Evolutionary conservation across 1,140 invertebrate species (phyloP).

Genomic region (Stenopsyche tienmushanensis): DNA sequence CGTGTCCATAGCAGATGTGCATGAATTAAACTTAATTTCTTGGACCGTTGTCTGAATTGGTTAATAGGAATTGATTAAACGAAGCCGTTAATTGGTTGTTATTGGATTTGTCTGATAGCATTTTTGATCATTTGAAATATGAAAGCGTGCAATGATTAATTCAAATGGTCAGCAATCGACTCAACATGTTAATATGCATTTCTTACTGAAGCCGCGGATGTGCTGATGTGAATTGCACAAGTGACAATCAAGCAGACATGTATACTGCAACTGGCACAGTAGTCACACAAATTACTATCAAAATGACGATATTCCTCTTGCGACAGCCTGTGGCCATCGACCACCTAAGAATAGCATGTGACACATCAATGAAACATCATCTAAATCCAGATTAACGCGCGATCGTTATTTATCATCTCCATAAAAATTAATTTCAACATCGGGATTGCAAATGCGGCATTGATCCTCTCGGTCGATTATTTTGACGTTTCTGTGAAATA

Average conservation of each 20-base stretch:
- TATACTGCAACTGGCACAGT: constrained; percentile 17
- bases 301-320: constrained; percentile 11
- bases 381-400: not conserved
- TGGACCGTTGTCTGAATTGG: not conserved
- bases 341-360: not conserved
- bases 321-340: not conserved
- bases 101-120: too few relatives aligned
- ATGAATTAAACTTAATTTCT: not conserved
- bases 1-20: not conserved
- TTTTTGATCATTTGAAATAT: too few relatives aligned
- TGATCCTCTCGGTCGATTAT: too few relatives aligned
- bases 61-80: too few relatives aligned
- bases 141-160: too few relatives aligned
- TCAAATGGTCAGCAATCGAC: not conserved
- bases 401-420: not conserved
- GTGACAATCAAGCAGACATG: constrained; percentile 11
- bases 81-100: too few relatives aligned
- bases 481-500: too few relatives aligned
- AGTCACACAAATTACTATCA: constrained; percentile 24
- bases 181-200: not conserved
- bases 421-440: too few relatives aligned
- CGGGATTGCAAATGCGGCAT: too few relatives aligned
- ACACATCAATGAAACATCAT: constrained; percentile 1
- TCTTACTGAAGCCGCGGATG: not conserved
- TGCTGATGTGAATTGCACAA: not conserved